Conservation (phyloP, 1,140 invertebrate genomes). For the Diorhabda carinulata region DNA sequence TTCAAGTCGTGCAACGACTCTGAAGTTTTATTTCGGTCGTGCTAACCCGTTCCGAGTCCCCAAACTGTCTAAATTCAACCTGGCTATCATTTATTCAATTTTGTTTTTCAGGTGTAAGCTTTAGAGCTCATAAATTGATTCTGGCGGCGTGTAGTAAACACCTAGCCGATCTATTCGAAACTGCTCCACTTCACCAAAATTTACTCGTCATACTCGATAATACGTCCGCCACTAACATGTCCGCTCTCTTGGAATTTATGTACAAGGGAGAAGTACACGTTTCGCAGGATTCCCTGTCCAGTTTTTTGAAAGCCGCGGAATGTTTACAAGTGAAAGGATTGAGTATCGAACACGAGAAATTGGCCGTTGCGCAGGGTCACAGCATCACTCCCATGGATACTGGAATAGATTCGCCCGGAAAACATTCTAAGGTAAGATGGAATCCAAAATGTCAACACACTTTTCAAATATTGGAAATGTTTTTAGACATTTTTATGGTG, state of each 20-base stretch:
- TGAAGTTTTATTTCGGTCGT: no score
- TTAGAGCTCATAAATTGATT: conserved; percentile 83
- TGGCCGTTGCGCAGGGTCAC: conserved; percentile 65
- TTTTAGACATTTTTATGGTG: no score
- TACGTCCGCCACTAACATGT: conserved; percentile 82
- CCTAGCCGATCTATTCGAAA: conserved; percentile 87
- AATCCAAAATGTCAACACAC: no score
- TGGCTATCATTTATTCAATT: background rate
- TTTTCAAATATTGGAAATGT: no score
- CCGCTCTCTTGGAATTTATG: conserved; percentile 87
- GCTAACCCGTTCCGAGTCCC: no score
- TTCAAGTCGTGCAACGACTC: no score
- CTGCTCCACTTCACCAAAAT: conserved; percentile 75
- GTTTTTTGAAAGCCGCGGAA: conserved; percentile 86
- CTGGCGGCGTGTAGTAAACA: conserved; percentile 91
- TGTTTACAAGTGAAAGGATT: conserved; percentile 80
- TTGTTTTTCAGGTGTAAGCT: conserved; percentile 72
- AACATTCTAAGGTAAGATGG: conserved; percentile 27
- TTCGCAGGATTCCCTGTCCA: conserved; percentile 81
- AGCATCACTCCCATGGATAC: conserved; percentile 47
- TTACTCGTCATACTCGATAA: conserved; percentile 85
- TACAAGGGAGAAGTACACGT: conserved; percentile 90
- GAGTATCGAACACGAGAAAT: conserved; percentile 72
- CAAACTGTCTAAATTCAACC: no score
- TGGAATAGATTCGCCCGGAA: conserved; percentile 33